These are phyloP conservation scores for Gymnoscopelus microlampas DNA, from an alignment of 2,797 vertebrate species.

Conservation along the genomic window DNA sequence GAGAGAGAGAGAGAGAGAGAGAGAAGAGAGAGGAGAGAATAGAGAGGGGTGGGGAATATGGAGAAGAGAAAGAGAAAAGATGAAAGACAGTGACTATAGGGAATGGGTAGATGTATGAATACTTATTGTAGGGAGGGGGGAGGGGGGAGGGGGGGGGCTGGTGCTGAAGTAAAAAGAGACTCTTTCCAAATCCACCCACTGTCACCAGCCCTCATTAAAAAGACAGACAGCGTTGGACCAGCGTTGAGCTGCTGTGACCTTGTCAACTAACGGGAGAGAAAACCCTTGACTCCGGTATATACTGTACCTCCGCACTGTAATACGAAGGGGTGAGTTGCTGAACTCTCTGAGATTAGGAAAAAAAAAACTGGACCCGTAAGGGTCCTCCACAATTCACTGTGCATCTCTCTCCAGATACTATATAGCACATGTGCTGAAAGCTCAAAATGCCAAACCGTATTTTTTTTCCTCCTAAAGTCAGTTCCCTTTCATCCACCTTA, in stretches of 20 bases:
- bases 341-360: no score
- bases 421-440: constrained; percentile 18
- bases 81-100: constrained; percentile 67
- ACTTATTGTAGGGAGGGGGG: constrained; percentile 56
- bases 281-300: constrained; percentile 20
- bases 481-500: neutral
- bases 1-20: constrained; percentile 21
- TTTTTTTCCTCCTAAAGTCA: neutral
- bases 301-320: no score
- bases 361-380: no score
- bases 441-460: constrained; percentile 2
- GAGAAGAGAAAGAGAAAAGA: constrained; percentile 51
- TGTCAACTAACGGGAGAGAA: constrained; percentile 26
- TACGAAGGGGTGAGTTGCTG: no score
- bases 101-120: constrained; percentile 59
- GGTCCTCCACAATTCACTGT: no score
- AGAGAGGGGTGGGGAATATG: neutral
- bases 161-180: constrained; percentile 43
- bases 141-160: neutral
- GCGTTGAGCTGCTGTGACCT: constrained; percentile 59
- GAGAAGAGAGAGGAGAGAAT: constrained; percentile 31
- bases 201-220: constrained; percentile 62
- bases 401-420: neutral
- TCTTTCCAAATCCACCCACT: constrained; percentile 55
- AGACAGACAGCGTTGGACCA: constrained; percentile 54